Evolutionary conservation across 2,113 vertebrate genomes (phyloP), one percentile per base, ranked within the genome.

Genomic region (Coturnix japonica): DNA sequence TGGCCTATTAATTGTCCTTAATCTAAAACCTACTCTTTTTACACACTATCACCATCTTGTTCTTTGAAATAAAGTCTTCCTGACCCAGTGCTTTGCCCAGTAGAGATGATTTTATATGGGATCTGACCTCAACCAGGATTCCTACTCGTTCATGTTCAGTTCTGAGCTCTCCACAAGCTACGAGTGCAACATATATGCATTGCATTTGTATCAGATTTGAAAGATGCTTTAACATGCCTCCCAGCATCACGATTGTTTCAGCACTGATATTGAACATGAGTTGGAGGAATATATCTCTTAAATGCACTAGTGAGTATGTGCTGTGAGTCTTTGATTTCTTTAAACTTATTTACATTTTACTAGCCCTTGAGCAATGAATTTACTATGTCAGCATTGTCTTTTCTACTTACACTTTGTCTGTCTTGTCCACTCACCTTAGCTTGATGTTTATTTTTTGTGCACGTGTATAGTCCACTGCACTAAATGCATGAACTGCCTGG

Each of bases 331-430:
- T 93, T 96, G 91, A 87, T 95, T 96, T 89, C 91, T 77, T 96
- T 96, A 92, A 96, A 95, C 67, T 96, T 96, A 96, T 96, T 94
- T 96, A 92, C 92, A 93, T 96, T 89, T 96, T 87, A n/a, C 92
- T 85, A 1, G 37, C 92, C 94, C 95, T 80, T 92, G 67, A 94
- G 94, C 94, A 82, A 85, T 2, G 35, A 96, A 92, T 91, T 95
- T 95, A 89, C 95, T 67, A 21, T 91, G 92, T 96, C 96, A 96
- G 89, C 96, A 94, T 92, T 96, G 92, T 96, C 95, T 96, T 96
- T 91, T 80, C 91, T 80, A 80, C 87, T 96, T 92, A 89, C 25
- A 74, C 78, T 91, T 95, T 83, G 78, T 93, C 81, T 95, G 91
- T 93, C 94, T 95, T 92, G 89, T 93, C 78, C 23, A 5, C 92